Evolutionary conservation across 1,140 invertebrate genomes (phyloP), one percentile per base, ranked within the genome.

Genomic region (Ostrea denselamellosa): DNA sequence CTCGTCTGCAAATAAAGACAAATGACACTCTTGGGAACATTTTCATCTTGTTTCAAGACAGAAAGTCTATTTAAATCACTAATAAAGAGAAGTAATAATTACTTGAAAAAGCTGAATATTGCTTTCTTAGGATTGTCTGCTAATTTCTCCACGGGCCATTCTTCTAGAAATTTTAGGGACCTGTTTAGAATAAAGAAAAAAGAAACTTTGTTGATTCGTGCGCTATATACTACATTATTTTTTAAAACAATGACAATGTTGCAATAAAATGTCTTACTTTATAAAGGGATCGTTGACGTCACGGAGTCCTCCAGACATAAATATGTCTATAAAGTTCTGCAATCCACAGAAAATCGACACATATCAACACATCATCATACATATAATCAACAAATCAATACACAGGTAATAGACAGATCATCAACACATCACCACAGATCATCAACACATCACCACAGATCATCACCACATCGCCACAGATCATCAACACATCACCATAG

Each of bases 81-180:
- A 44, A 44, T 44, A 44, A 44, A 44, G 34, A 44, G 1, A 44
- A 44, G 5, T 44, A 44, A 44, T 44, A 86, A 88, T 51, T 89
- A 93, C 93, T 93, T 93, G 87, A 91, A 93, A 68, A 92, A 94
- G 77, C 90, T 91, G 88, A 92, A 92, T 19, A 93, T 90, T 62
- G 91, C 92, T 71, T 91, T 92, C 86, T 92, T 92, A 1, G 92
- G 90, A 58, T 92, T 91, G 9, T 92, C 90, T 2, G 89, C 83
- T 22, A 94, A 87, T 22, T 87, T 89, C 82, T 93, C 90, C 10
- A 92, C 83, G n/a, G 93, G 93, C 93, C 93, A 94, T 19, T 91
- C 92, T 53, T 93, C 86, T 17, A 93, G 86, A 83, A 90, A 92
- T 52, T 83, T 62, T 28, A 93, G 83, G 17, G 90, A 91, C 25